Percentiles rank a stretch among this genome's conserved stretches.
These are phyloP conservation scores for Parnassius mnemosyne DNA, from an alignment of 2,888 invertebrate species.

Conservation along the genomic window DNA sequence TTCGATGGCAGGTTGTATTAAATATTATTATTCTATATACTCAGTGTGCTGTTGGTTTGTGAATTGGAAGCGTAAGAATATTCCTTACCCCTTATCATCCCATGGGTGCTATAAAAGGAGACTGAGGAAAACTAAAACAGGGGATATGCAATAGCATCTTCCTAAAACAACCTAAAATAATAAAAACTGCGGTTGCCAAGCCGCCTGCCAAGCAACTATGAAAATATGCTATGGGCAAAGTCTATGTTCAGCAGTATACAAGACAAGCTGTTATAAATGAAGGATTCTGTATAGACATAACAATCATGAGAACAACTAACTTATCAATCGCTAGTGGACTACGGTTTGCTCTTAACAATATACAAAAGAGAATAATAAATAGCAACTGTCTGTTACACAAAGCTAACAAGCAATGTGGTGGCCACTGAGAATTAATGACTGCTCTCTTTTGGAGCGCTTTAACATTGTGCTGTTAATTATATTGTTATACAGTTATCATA, in stretches of 20 bases:
- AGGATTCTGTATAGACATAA: neutral
- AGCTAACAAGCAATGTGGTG: constrained; percentile 16
- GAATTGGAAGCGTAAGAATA: too few species aligned
- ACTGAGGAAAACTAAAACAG: too few species aligned
- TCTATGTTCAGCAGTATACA: neutral
- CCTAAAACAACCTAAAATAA: too few species aligned
- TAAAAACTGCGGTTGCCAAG: too few species aligned
- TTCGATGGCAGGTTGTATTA: too few species aligned
- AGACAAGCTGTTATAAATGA: neutral
- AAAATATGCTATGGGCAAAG: neutral
- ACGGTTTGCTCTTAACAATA: constrained; percentile 10
- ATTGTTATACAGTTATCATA: neutral
- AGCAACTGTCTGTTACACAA: constrained; percentile 22
- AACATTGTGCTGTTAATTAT: constrained; percentile 10
- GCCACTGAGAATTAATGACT: constrained; percentile 16
- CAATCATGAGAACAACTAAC: constrained; percentile 1
- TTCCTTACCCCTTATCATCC: too few species aligned
- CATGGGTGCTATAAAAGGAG: too few species aligned
- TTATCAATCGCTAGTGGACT: constrained; percentile 3
- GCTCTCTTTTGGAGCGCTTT: neutral
- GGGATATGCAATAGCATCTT: too few species aligned
- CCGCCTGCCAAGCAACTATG: too few species aligned
- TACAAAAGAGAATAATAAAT: constrained; percentile 18
- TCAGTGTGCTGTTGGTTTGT: too few species aligned
- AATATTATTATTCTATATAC: too few species aligned